Evolutionary conservation across 1,140 invertebrate species (phyloP).

Genomic region (Trichonephila clavipes): DNA sequence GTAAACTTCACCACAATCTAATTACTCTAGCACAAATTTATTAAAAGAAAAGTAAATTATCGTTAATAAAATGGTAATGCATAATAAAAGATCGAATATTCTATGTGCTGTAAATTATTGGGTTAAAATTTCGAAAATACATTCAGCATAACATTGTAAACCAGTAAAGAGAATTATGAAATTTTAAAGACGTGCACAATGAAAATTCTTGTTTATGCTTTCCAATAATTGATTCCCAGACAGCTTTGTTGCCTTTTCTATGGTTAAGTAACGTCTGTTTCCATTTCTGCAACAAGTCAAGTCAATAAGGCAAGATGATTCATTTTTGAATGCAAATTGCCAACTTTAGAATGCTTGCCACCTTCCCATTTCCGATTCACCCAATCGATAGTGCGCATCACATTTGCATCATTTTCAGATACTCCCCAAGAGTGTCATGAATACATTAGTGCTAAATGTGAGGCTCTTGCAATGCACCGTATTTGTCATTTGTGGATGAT

Average conservation of each 20-base stretch:
- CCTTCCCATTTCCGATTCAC: slow-evolving; percentile 18
- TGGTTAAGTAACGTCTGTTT: slow-evolving; percentile 23
- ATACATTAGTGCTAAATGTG: slow-evolving; percentile 44
- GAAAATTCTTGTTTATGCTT: slow-evolving; percentile 1
- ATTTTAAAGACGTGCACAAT: neutral
- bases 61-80: neutral
- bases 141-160: neutral
- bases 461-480: neutral
- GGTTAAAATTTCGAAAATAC: neutral
- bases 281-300: slow-evolving; percentile 50
- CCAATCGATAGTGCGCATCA: slow-evolving; percentile 46
- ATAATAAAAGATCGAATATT: neutral
- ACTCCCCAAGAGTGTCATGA: slow-evolving; percentile 44
- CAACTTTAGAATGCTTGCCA: slow-evolving; percentile 10
- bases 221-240: slow-evolving; percentile 4
- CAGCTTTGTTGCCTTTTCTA: neutral
- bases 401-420: slow-evolving; percentile 62
- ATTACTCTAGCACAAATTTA: neutral
- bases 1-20: neutral
- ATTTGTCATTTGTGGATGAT: slow-evolving; percentile 37
- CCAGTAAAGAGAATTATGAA: neutral
- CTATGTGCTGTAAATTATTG: neutral
- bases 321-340: slow-evolving; percentile 65
- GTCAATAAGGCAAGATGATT: slow-evolving; percentile 29
- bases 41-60: neutral